phyloP scores from a whole-genome alignment of 2,113 vertebrate genomes.

The Phrynocephalus versicolor region DNA sequence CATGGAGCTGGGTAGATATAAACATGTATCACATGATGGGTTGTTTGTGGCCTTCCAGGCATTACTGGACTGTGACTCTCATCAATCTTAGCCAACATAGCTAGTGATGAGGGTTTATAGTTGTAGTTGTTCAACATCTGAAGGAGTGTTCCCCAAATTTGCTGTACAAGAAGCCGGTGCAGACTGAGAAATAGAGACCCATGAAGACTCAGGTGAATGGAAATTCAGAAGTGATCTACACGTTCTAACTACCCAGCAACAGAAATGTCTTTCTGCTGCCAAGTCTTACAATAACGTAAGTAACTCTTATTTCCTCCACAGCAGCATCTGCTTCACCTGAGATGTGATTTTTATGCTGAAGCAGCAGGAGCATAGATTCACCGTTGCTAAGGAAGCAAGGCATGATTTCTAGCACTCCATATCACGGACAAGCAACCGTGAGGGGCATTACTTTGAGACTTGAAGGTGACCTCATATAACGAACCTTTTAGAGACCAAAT shows the following conservation, averaged over 20 bases:
- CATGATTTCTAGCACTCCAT: background rate
- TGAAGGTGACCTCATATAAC: background rate
- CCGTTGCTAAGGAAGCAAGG: background rate
- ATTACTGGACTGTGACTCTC: background rate
- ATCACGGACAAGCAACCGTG: background rate
- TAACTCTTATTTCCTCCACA: background rate
- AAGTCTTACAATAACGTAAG: too few species aligned
- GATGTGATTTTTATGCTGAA: background rate
- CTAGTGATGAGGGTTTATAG: background rate
- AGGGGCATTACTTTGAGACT: background rate
- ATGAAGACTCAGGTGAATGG: background rate
- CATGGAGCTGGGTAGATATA: background rate
- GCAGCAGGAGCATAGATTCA: background rate
- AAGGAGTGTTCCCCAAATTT: background rate
- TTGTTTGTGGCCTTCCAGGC: background rate
- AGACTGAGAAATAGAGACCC: background rate
- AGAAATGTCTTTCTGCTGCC: too few species aligned
- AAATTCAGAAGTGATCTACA: background rate
- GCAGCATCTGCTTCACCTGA: background rate
- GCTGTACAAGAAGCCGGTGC: background rate
- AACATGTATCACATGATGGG: background rate
- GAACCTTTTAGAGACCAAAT: too few species aligned
- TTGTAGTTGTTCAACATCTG: background rate
- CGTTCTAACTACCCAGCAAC: too few species aligned
- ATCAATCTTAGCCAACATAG: background rate